Base-by-base conservation (phyloP, 2,888 invertebrate genomes). In the Cerastis rubricosa region DNA sequence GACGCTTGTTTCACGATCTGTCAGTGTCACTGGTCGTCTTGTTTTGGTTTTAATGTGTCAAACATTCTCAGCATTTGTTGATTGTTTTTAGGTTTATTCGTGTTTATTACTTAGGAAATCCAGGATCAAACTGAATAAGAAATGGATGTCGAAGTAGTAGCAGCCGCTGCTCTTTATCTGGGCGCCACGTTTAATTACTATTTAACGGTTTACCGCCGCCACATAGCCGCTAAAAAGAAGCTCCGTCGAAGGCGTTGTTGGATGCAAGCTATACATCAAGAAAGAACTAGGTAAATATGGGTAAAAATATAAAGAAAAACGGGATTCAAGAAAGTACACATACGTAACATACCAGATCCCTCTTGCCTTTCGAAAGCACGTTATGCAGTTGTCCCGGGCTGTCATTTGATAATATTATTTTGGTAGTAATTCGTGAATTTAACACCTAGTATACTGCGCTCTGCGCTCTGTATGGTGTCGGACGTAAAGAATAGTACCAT, bases 251-350 rank as follows among this genome's bases (percentile, higher is more conserved):
- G 82, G n/a, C 71, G 82, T 1, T 84, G 75, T n/a, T 83, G 82
- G 82, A 83, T 83, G 82, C 75, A 70, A 8, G 22, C 40, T 40
- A 84, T 83, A n/a, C 82, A 84, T 57, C 75, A 75, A 3, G 81
- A 83, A 66, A 71, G 82, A 66, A 72, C 82, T 9, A 69, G 69
- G 82, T 80, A 66, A 43, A 45, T 12, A 9, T 7, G 11, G 2
- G 9, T 19, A 22, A 22, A 69, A 43, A 19, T 69, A 47, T 8
- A n/a, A 17, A 49, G 8, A 0, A 19, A 19, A 59, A 19, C 19
- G 4, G 11, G 17, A 29, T 29, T 59, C 8, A 29, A 59, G 19
- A 59, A 19, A 19, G 9, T 59, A 35, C 29, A 59, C 29, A 29
- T 2, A 3, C 9, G 9, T 22, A 25, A 17, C 40, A 6, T 40